Evolutionary conservation across 2,888 invertebrate genomes (phyloP).

Genomic region (Bugulina stolonifera): DNA sequence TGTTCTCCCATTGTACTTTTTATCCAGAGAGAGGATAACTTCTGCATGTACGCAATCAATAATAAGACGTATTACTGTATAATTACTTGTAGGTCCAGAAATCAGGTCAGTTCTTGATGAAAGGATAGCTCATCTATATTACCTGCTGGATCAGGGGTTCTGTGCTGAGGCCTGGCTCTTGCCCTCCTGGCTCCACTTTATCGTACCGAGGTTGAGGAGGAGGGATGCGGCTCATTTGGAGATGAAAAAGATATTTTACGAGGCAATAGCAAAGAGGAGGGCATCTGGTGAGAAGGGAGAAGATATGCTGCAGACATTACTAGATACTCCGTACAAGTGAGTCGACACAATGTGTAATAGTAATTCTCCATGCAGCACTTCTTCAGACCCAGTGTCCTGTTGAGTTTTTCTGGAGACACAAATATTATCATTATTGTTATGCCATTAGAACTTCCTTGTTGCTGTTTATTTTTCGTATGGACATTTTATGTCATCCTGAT

Average conservation of each 20-base stretch:
- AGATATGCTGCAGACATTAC: slow-evolving; percentile 43
- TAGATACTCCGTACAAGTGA: slow-evolving; percentile 44
- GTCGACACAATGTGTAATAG: too few relatives aligned
- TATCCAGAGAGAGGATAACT: too few relatives aligned
- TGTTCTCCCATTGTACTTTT: too few relatives aligned
- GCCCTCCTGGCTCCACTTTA: slow-evolving; percentile 40
- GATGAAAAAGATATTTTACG: slow-evolving; percentile 40
- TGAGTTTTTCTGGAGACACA: too few relatives aligned
- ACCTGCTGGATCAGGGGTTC: slow-evolving; percentile 44
- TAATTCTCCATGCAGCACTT: too few relatives aligned
- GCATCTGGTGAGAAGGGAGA: slow-evolving; percentile 33
- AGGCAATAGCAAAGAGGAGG: slow-evolving; percentile 36
- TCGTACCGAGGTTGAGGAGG: slow-evolving; percentile 30
- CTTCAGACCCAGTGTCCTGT: too few relatives aligned
- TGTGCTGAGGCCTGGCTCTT: slow-evolving; percentile 42
- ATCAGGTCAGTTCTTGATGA: slow-evolving; percentile 38
- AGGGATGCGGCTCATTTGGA: slow-evolving; percentile 40
- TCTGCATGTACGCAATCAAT: too few relatives aligned
- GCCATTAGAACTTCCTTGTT: too few relatives aligned
- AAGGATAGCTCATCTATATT: slow-evolving; percentile 40
- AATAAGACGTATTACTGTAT: too few relatives aligned
- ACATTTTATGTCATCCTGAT: too few relatives aligned
- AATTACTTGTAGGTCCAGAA: slow-evolving; percentile 36
- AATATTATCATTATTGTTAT: too few relatives aligned
- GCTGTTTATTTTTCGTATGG: too few relatives aligned